Base-by-base conservation (phyloP, 1,140 invertebrate species). In the Orussus abietinus region DNA sequence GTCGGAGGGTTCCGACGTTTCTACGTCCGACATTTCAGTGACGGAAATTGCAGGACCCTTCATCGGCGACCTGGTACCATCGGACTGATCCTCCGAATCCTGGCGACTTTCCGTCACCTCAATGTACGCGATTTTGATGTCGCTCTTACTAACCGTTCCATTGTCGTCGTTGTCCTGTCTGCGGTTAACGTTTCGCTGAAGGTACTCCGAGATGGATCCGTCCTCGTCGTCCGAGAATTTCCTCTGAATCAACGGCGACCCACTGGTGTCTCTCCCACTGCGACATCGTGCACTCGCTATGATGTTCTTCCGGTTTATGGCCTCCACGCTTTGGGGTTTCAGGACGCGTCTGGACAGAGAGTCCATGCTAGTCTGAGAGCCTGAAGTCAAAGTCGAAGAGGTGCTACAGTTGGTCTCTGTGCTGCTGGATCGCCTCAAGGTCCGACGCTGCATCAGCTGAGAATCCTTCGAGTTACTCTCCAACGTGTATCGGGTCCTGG, bases 221-320 rank as follows among this genome's bases (percentile, higher is more conserved):
- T 63, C 60, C 49, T 79, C 75, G 6, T 66, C 56, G 7, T 63
- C 62, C 10, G 75, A 72, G 57, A 81, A 79, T 60, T 81, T 82
- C 45, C 79, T 73, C 66, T 83, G 80, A 48, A 85, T 79, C 43
- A 84, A 66, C 19, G 81, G 79, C 29, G 81, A 82, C n/a, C 80
- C 80, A 13, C 81, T 75, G n/a, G 66, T 66, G 66, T 83, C 84
- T 57, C 78, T 77, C 21, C 85, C 88, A 62, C 86, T 90, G 55
- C 88, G 79, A 60, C 84, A 88, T 67, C 86, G 85, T 2, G 88
- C 87, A 30, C 86, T 90, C n/a, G 87, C 85, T 17, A 92, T 68
- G 36, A 92, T 89, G 65, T 91, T 92, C 61, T 89, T 87, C 12
- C 88, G 77, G 63, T 90, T 91, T 26, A 88, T 85, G 3, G 86